Conservation (phyloP, 1,140 invertebrate species). For the Antheraea pernyi region DNA sequence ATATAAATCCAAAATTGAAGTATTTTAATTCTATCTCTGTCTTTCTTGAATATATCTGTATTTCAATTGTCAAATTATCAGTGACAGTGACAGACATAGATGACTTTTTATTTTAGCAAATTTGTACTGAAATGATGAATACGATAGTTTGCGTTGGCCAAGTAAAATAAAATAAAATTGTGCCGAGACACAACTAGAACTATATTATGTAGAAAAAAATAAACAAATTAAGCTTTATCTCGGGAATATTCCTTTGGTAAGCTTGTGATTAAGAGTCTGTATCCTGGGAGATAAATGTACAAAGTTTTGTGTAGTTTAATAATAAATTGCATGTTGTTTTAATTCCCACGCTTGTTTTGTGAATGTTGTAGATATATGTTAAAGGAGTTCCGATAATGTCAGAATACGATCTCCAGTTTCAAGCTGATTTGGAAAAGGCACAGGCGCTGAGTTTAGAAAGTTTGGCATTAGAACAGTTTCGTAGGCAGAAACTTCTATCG, state of each 20-base stretch:
- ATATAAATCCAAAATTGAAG: neutral
- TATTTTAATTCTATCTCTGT: slow-evolving; percentile 13
- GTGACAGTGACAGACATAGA: neutral
- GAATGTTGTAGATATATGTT: slow-evolving; percentile 47
- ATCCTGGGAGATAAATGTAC: neutral
- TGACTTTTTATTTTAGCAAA: neutral
- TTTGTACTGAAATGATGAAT: slow-evolving; percentile 24
- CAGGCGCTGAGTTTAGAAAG: slow-evolving; percentile 92
- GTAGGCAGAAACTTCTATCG: slow-evolving; percentile 80
- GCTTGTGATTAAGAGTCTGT: slow-evolving; percentile 34
- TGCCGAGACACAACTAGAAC: slow-evolving; percentile 29
- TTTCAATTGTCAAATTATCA: slow-evolving; percentile 15
- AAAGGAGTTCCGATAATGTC: slow-evolving; percentile 63
- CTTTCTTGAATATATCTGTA: neutral
- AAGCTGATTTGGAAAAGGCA: slow-evolving; percentile 91
- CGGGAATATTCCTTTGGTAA: slow-evolving; percentile 48
- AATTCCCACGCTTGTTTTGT: slow-evolving; percentile 56
- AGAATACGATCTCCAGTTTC: slow-evolving; percentile 90
- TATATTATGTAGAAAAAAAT: slow-evolving; percentile 56
- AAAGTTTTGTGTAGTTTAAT: slow-evolving; percentile 31
- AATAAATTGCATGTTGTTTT: slow-evolving; percentile 30
- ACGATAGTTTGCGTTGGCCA: slow-evolving; percentile 30
- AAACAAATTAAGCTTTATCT: slow-evolving; percentile 40
- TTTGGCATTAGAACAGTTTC: slow-evolving; percentile 89
- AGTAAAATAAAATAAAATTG: slow-evolving; percentile 37